phyloP scores from a whole-genome alignment of 2,888 invertebrate species.

The Perdita meconis region DNA sequence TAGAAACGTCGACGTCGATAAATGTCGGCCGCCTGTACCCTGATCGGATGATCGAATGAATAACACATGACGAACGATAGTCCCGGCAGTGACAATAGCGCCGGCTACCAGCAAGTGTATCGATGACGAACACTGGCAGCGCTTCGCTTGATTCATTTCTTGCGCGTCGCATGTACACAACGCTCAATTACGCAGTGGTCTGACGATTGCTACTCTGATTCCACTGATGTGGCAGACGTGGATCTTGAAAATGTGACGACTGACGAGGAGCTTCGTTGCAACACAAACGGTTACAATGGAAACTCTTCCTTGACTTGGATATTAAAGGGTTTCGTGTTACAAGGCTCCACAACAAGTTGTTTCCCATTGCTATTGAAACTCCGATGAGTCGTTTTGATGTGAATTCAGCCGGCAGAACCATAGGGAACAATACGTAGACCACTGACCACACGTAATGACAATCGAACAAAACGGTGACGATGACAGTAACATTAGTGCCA shows the following conservation, averaged over 20 bases:
- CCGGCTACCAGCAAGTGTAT: constrained; percentile 45
- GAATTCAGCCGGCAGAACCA: background rate
- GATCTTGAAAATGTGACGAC: background rate
- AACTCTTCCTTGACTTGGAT: background rate
- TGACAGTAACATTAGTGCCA: constrained; percentile 55
- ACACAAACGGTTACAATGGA: background rate
- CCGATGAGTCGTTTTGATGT: background rate
- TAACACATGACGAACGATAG: constrained; percentile 53
- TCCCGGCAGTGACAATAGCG: constrained; percentile 66
- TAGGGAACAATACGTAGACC: background rate
- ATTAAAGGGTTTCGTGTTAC: background rate
- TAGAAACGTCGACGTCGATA: constrained; percentile 45
- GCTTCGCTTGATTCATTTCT: constrained; percentile 22
- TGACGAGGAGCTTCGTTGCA: background rate
- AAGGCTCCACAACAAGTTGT: background rate
- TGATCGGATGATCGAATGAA: constrained; percentile 59
- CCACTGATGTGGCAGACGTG: background rate
- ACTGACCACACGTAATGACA: constrained; percentile 26
- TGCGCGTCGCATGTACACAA: background rate
- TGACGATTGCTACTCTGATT: background rate
- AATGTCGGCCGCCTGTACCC: constrained; percentile 50
- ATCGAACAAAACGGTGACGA: constrained; percentile 46
- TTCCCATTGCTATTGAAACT: background rate
- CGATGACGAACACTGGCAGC: constrained; percentile 40
- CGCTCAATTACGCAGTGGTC: background rate